Evolutionary conservation across 2,113 vertebrate genomes (phyloP).

Genomic region (Gallinago undulata): DNA sequence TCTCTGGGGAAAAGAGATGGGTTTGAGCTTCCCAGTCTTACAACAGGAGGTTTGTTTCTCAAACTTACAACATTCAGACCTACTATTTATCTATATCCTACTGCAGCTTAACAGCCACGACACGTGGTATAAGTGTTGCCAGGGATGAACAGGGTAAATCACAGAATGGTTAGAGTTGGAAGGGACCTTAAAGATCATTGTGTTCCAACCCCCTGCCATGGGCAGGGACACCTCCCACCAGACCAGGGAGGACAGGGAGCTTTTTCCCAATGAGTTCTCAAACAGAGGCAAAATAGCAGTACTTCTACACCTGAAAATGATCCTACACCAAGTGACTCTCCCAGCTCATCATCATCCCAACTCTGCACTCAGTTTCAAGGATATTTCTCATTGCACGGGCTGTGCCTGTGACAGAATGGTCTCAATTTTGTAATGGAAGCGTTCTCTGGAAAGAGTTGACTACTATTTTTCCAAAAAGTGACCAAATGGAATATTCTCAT

Average conservation of each 20-base stretch:
- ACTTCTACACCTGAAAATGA: conserved; percentile 5
- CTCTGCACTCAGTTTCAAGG: background rate
- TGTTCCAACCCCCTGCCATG: too few relatives aligned
- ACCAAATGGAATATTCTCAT: background rate
- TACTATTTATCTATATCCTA: background rate
- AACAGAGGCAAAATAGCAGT: background rate
- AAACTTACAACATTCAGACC: background rate
- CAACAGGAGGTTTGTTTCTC: background rate
- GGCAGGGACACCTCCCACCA: too few relatives aligned
- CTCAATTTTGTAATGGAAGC: background rate
- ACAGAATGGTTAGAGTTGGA: too few relatives aligned
- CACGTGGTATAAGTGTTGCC: background rate
- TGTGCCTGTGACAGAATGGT: background rate
- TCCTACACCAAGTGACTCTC: background rate
- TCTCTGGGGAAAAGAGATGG: background rate
- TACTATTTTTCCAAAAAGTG: conserved; percentile 34
- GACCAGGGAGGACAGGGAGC: background rate
- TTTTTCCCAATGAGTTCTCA: background rate
- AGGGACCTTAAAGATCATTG: too few relatives aligned
- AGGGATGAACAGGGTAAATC: background rate
- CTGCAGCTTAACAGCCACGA: background rate
- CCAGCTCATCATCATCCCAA: background rate
- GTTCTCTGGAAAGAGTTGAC: background rate
- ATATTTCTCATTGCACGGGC: background rate
- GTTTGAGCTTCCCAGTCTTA: background rate